Conservation (phyloP, 2,113 vertebrate genomes). For the Dissostichus mawsoni region DNA sequence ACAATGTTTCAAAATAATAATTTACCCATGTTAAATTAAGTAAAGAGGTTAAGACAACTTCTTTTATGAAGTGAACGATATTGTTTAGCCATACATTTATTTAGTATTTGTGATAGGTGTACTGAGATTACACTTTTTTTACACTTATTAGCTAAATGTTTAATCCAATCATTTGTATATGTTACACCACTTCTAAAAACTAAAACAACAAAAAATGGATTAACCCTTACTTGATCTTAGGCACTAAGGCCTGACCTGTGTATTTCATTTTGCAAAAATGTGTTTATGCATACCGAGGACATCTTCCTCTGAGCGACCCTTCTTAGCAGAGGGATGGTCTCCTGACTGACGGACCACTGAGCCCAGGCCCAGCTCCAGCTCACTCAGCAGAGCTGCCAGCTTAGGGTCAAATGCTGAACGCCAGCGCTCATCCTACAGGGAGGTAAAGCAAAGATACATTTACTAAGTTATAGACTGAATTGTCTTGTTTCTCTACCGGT, state of each 20-base stretch:
- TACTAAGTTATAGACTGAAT: not conserved
- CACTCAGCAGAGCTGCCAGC: slow-evolving; percentile 91
- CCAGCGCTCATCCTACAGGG: slow-evolving; percentile 93
- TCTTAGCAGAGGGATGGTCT: slow-evolving; percentile 76
- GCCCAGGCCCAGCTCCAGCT: slow-evolving; percentile 93
- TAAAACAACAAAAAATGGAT: not conserved
- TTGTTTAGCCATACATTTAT: not conserved
- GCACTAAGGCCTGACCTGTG: not conserved
- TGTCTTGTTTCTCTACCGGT: not conserved
- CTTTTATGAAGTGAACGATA: not conserved
- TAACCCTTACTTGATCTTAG: not conserved
- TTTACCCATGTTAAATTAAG: not conserved
- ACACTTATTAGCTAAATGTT: not conserved
- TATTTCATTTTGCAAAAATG: not conserved
- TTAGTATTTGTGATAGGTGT: not conserved
- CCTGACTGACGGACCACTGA: slow-evolving; percentile 89
- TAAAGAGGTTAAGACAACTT: not conserved
- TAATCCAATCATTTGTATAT: not conserved
- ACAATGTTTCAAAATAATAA: not conserved
- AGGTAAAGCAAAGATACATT: slow-evolving; percentile 10
- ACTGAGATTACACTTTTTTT: not conserved
- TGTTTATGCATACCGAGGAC: slow-evolving; percentile 83
- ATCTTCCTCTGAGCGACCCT: slow-evolving; percentile 85
- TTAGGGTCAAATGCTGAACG: slow-evolving; percentile 93
- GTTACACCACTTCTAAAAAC: not conserved